Base-by-base conservation (phyloP, 1,140 invertebrate genomes). In the Spodoptera frugiperda region DNA sequence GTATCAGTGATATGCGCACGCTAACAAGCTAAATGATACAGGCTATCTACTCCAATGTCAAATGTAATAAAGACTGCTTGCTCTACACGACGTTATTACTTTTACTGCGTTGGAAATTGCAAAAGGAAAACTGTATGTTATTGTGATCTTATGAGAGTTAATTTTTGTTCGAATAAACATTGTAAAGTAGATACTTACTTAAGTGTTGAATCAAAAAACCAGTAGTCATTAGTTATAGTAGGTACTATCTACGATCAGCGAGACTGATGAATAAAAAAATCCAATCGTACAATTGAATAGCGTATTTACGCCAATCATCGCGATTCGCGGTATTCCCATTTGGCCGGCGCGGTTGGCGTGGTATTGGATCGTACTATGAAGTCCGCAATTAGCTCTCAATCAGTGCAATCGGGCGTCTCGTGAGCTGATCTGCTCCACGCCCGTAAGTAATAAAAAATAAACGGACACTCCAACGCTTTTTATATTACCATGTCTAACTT, bases 331-430 rank as follows among this genome's bases (percentile, higher is more conserved):
- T 78, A 75, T 78, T 75, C 44, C 55, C 71, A 73, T 70, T 39
- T 67, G 57, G 3, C 10, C 19, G 21, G 57, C 15, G 70, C 51
- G 11, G 49, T 21, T 63, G 57, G 11, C 15, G 30, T 21, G 5
- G 39, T 17, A 21, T 17, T 53, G n/a, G 48, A 44, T 19, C n/a
- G 33, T 71, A 39, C 39, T 44, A 49, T 19, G 59, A 67, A 65
- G 53, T 67, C 49, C 61, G 21, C 78, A 82, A 85, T 80, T 79
- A 81, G 77, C 63, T 83, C 72, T 80, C 80, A 81, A 82, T 85
- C 79, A 82, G 67, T 74, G 61, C 61, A 63, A 75, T 78, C 68
- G 78, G 78, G 73, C 54, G 74, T 57, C 65, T 46, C 61, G 68
- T 21, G 75, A 71, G 48, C 19, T 17, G 17, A 44, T 57, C 70